Evolutionary conservation across 2,888 invertebrate genomes (phyloP).

Genomic region (Phyllotreta striolata): DNA sequence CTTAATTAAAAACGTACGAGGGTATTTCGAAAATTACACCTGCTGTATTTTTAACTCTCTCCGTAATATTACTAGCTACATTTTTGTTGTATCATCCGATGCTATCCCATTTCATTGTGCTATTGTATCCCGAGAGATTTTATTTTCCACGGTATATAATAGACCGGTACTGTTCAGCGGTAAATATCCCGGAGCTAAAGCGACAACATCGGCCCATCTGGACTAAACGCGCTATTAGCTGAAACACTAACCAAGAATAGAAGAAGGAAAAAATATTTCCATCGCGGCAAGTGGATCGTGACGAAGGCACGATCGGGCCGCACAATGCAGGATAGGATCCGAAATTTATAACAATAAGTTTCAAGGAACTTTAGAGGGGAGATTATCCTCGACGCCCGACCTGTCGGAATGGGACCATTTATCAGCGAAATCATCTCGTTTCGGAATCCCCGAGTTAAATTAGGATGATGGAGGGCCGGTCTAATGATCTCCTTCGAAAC

Average conservation of each 20-base stretch:
- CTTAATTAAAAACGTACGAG: constrained; percentile 7
- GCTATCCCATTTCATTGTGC: constrained; percentile 21
- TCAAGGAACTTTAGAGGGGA: too few relatives aligned
- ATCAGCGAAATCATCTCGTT: constrained; percentile 26
- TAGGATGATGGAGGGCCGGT: constrained; percentile 18
- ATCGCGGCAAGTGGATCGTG: constrained; percentile 20
- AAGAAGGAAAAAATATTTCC: constrained; percentile 13
- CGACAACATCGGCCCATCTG: constrained; percentile 20
- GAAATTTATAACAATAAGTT: too few relatives aligned
- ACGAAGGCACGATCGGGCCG: constrained; percentile 8
- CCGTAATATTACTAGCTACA: neutral
- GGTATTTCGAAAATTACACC: too few relatives aligned
- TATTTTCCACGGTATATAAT: constrained; percentile 17
- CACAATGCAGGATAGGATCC: neutral
- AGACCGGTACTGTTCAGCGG: constrained; percentile 13
- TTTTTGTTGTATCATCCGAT: constrained; percentile 8
- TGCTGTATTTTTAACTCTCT: too few relatives aligned
- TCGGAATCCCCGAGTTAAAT: constrained; percentile 13
- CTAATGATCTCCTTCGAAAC: constrained; percentile 21
- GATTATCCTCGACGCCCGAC: too few relatives aligned
- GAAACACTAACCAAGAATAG: constrained; percentile 15
- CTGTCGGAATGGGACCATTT: constrained; percentile 11
- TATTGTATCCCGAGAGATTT: constrained; percentile 15
- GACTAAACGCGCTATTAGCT: constrained; percentile 21
- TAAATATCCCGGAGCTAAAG: constrained; percentile 13